These are phyloP conservation scores for Drosophila cardini DNA, from an alignment of 1,140 invertebrate genomes.

Conservation along the genomic window DNA sequence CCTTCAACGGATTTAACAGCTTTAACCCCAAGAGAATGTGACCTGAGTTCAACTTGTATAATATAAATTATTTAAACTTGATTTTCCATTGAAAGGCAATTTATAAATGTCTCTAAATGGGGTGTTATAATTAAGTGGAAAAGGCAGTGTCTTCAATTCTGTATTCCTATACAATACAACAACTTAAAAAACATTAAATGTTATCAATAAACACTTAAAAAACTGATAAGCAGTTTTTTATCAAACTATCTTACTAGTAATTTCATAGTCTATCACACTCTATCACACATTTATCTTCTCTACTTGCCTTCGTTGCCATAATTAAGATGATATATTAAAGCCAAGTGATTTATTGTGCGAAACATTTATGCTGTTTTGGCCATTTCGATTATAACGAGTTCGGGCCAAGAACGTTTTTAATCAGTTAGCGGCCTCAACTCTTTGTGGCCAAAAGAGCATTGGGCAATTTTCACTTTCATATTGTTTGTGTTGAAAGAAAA, in stretches of 20 bases:
- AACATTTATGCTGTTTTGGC: conserved; percentile 45
- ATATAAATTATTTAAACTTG: not conserved
- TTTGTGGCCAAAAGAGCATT: not conserved
- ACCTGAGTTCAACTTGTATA: not conserved
- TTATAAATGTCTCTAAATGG: not conserved
- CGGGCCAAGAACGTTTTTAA: conserved; percentile 55
- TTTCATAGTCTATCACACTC: not conserved
- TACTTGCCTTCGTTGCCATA: conserved; percentile 31
- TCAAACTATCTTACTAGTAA: not conserved
- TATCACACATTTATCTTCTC: no score
- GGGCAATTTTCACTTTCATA: conserved; percentile 46
- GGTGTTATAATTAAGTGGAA: not conserved
- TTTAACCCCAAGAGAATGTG: not conserved
- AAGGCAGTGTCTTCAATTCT: no score
- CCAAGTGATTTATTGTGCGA: conserved; percentile 62
- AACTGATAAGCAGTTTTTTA: no score
- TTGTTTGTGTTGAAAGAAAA: not conserved
- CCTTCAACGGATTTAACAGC: not conserved
- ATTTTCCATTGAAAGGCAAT: conserved; percentile 6
- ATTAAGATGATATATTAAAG: conserved; percentile 66
- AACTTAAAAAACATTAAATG: no score
- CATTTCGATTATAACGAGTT: conserved; percentile 43
- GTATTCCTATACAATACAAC: no score
- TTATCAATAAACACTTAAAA: no score
- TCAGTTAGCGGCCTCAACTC: conserved; percentile 7